Evolutionary conservation across 2,888 invertebrate genomes (phyloP), one percentile per base, ranked within the genome.

Genomic region (Chloroclysta siterata): DNA sequence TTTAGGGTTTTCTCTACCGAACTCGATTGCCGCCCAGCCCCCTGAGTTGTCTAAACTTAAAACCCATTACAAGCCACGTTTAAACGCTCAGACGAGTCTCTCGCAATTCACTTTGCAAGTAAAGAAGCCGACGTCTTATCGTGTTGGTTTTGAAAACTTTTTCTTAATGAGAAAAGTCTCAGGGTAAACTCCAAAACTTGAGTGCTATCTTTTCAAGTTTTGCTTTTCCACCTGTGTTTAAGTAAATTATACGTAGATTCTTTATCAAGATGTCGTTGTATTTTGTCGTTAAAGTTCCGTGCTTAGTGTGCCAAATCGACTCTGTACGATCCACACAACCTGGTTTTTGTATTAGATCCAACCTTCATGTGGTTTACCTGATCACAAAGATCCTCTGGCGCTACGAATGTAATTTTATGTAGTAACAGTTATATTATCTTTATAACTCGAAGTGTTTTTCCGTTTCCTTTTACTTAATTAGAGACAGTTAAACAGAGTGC

Each of bases 131-230:
- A 48, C 50, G 13, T 65, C 42, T 42, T 57, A 39, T 11, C 36
- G 36, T 39, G 60, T 63, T 53, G 56, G 54, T 60, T 63, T 66
- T 63, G 36, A 15, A 33, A 63, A 66, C 53, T 54, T 60, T 57
- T 15, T 15, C 46, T 60, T 54, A 63, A 60, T 60, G 60, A 63
- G 47, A 53, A 58, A 66, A 63, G 60, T 63, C 57, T 63, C 14
- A 10, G 42, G 5, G 28, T 57, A 55, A 47, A 55, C 44, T 55
- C 22, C 13, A 47, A 47, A 47, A 46, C 57, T 57, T 15, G 36
- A 28, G 29, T 15, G 46, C 46, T 51, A 60, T 51, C 53, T 54
- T 41, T 36, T 4, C n/a, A 50, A n/a, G 42, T 41, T 15, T 48
- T 48, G n/a, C 29, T 39, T 14, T 10, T 53, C 44, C 13, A 56